Percentiles rank a stretch among this genome's conserved stretches.
phyloP scores from a whole-genome alignment of 2,888 invertebrate genomes.

The Mantis religiosa region DNA sequence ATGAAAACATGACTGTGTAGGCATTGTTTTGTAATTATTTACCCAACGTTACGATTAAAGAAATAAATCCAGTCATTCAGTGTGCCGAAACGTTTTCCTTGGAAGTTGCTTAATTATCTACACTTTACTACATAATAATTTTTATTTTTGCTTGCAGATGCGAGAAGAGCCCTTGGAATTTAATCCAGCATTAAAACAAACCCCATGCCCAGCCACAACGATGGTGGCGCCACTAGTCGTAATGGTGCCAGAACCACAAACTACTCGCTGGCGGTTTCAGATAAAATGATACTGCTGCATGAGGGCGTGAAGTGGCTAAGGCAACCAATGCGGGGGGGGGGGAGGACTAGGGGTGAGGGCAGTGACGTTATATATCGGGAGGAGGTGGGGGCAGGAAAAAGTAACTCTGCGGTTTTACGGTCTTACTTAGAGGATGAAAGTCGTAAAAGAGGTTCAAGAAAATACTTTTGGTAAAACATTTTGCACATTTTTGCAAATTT shows the following conservation, averaged over 20 bases:
- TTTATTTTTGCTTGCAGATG: not conserved
- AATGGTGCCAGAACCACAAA: constrained; percentile 13
- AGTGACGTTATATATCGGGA: not conserved
- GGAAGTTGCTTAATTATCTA: not conserved
- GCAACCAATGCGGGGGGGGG: not conserved
- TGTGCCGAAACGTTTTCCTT: not conserved
- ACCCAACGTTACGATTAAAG: not conserved
- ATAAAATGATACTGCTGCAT: constrained; percentile 6
- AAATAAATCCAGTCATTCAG: not conserved
- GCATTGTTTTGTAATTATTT: not conserved
- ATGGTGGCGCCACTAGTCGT: constrained; percentile 3
- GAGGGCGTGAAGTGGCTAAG: not conserved
- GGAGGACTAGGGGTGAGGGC: not conserved
- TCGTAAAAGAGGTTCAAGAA: not conserved
- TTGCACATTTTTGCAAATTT: not conserved
- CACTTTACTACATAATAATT: not conserved
- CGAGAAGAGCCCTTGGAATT: not conserved
- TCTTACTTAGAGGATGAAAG: not conserved
- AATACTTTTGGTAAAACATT: not conserved
- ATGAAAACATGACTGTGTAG: too few relatives aligned
- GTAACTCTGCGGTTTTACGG: not conserved
- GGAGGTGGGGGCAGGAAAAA: not conserved
- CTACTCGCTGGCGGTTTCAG: constrained; percentile 10
- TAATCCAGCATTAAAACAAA: constrained; percentile 12
- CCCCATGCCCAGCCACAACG: not conserved